Base-by-base conservation (phyloP, 2,797 vertebrate genomes). In the Spatula clypeata region DNA sequence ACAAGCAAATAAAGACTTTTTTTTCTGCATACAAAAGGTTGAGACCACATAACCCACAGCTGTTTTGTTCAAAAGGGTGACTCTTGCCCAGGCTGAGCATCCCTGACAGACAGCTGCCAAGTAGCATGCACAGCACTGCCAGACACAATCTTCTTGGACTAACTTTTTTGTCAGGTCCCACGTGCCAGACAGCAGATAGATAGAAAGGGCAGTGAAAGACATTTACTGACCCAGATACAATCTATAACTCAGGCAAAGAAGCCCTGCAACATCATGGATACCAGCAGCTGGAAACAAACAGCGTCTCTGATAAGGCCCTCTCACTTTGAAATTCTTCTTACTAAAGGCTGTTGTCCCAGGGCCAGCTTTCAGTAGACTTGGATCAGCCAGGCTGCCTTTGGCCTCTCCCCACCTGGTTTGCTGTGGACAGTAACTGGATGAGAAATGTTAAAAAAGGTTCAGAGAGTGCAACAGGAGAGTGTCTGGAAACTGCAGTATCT, bases 361-460 rank as follows among this genome's bases (percentile, higher is more conserved):
- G 72, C 53, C 84, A 92, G 72, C 93, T 91, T 93, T 64, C 53
- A 81, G 57, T 4, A 91, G 76, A 86, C 60, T 72, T 90, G 66
- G 62, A 90, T 80, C 88, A 91, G 79, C 21, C 76, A 92, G 58
- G 57, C 72, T 94, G 73, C 61, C 34, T 76, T 76, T 93, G 75
- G 76, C 58, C 32, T 73, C 73, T 79, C 51, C 72, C 76, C 49
- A 87, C 58, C 76, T 94, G 79, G 47, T 83, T 84, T 94, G 58
- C 69, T 90, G 70, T 53, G 62, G 82, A 80, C 27, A 72, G 58
- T 34, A 91, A 86, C 13, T 60, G 38, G 62, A 70, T 67, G 65
- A 91, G 67, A 94, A 95, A 67, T 27, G n/a, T 44, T 70, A 90
- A 69, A 44, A 79, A 69, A 90, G 94, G 66, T 72, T 88, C 82